Conservation (phyloP, 2,113 vertebrate genomes). For the Cavia aperea region DNA sequence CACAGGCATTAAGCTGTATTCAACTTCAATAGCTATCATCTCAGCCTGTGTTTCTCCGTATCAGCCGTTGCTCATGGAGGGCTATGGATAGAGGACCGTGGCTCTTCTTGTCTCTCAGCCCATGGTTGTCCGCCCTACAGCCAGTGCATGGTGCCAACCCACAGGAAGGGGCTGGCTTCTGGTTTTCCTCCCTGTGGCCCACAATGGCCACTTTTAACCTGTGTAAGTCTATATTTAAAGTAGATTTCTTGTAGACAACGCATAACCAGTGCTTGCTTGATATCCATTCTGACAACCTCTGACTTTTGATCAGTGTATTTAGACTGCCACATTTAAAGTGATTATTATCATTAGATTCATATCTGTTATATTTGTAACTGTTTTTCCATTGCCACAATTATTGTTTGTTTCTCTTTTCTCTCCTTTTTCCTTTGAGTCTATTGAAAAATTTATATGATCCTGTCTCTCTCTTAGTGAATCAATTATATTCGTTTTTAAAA, state of each 20-base stretch:
- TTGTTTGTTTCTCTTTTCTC: neutral
- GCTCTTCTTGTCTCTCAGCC: too few relatives aligned
- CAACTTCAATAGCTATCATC: too few relatives aligned
- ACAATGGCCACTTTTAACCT: neutral
- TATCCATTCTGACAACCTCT: neutral
- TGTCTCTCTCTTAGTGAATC: neutral
- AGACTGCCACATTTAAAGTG: neutral
- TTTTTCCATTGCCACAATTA: neutral
- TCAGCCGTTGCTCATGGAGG: too few relatives aligned
- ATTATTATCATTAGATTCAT: neutral
- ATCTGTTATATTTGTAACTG: neutral
- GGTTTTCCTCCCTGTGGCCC: too few relatives aligned
- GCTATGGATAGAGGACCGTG: too few relatives aligned
- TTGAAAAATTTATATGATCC: neutral
- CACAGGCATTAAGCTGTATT: too few relatives aligned
- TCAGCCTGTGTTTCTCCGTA: too few relatives aligned
- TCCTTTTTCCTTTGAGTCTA: neutral
- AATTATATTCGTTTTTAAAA: neutral
- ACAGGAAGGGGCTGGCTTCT: too few relatives aligned
- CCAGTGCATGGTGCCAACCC: too few relatives aligned
- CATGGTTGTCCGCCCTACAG: too few relatives aligned
- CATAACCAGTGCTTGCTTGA: neutral
- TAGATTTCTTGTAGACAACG: neutral
- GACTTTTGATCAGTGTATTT: neutral
- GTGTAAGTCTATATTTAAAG: neutral